Evolutionary conservation across 2,888 invertebrate species (phyloP), one percentile per base, ranked within the genome.

Genomic region (Lordiphosa fenestrarum): DNA sequence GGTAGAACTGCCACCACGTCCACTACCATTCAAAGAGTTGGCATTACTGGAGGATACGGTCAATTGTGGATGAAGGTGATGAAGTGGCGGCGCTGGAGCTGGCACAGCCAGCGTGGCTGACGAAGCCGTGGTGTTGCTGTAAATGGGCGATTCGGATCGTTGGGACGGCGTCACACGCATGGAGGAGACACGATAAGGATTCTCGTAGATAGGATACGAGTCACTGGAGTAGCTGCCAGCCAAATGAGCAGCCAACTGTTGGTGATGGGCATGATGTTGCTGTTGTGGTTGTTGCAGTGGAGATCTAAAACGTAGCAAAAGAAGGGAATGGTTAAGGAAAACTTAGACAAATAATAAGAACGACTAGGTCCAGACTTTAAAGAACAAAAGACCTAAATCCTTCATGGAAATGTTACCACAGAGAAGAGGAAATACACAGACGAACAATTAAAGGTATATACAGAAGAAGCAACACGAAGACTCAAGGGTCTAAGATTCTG

Each of bases 161-260:
- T 86, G 85, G 1, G 84, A 86, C 25, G 67, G 73, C 1, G 84
- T 78, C 4, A 53, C 69, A 4, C 85, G 81, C 64, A 75, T 73
- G 0, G 87, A 75, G 3, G 88, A 87, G 9, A 88, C 86, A 10
- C 89, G 87, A 59, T 86, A 86, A 3, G 89, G 91, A 51, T 84
- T 81, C 36, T 92, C 91, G 74, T 92, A 92, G 33, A 92, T 92
- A 0, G 92, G 92, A 46, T 91, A 92, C 46, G 90, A 89, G 21
- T 91, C 90, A 10, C 89, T 71, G 7, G 86, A 80, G 58, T 88
- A 86, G 66, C 54, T 84, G 25, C 81, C 54, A 42, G 54, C 59
- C 55, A 81, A 53, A 25, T 80, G 81, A 2, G 72, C 54, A 35
- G 74, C 50, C 56, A 83, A 49, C 42, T 75, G 83, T n/a, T 66